Conservation (phyloP, 1,140 invertebrate species). For the Babylonia areolata region DNA sequence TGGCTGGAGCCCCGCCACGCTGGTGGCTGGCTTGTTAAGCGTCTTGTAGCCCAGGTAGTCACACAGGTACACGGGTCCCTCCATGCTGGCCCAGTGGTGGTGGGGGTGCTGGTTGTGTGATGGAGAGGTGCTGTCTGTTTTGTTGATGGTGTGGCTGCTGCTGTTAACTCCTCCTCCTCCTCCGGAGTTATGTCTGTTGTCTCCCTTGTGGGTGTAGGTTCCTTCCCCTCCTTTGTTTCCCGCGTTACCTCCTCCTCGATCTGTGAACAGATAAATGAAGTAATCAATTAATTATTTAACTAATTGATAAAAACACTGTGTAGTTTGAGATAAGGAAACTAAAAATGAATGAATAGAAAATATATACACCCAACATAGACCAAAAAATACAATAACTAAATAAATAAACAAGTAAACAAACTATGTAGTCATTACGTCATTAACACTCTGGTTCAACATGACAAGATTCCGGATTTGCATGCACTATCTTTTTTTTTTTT, state of each 20-base stretch:
- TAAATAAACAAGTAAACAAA: too few relatives aligned
- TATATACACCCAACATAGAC: too few relatives aligned
- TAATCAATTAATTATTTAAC: not conserved
- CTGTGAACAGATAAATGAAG: not conserved
- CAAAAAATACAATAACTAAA: too few relatives aligned
- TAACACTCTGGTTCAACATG: too few relatives aligned
- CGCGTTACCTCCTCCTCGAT: not conserved
- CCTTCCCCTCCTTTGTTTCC: not conserved
- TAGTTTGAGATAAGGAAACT: not conserved
- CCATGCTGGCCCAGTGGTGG: conserved; percentile 45
- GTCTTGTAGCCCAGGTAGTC: conserved; percentile 57
- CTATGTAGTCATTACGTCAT: too few relatives aligned
- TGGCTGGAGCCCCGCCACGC: conserved; percentile 55
- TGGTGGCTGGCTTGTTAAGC: conserved; percentile 61
- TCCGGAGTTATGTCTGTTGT: not conserved
- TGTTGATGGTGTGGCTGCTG: not conserved
- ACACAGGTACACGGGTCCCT: conserved; percentile 53
- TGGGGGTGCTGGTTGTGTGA: not conserved
- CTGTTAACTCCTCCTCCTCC: not conserved
- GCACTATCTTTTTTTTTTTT: too few relatives aligned
- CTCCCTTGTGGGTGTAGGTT: conserved; percentile 20
- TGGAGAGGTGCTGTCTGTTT: not conserved
- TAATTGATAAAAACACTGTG: not conserved
- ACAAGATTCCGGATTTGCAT: too few relatives aligned
- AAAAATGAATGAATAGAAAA: not conserved